Percentiles rank a stretch among this genome's conserved stretches.
These are phyloP conservation scores for Drosophila emarginata DNA, from an alignment of 2,888 invertebrate genomes.

Conservation along the genomic window DNA sequence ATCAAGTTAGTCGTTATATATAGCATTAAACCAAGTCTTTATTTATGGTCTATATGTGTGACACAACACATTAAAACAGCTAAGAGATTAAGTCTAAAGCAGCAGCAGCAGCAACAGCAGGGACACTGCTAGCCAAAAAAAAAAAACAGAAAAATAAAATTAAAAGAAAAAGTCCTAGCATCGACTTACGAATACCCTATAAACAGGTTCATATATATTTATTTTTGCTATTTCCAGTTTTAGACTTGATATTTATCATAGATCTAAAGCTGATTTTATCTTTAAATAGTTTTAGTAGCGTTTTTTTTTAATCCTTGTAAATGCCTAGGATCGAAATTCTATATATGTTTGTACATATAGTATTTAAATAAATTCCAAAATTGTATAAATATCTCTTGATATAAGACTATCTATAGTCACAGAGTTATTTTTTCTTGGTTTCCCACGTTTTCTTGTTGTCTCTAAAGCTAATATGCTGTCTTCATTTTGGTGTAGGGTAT, in stretches of 20 bases:
- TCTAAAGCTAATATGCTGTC: neutral
- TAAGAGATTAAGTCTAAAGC: constrained; percentile 13
- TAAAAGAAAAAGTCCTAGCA: neutral
- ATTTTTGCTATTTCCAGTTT: too few relatives aligned
- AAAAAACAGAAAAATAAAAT: neutral
- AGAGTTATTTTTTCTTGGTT: too few relatives aligned
- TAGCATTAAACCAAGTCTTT: constrained; percentile 5
- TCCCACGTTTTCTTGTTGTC: neutral
- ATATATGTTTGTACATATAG: too few relatives aligned
- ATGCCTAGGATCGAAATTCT: too few relatives aligned
- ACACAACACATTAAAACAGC: constrained; percentile 21
- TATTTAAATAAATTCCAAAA: too few relatives aligned
- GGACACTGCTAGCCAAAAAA: neutral
- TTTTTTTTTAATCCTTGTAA: too few relatives aligned
- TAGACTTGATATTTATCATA: too few relatives aligned
- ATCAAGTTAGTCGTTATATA: neutral
- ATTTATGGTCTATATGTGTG: constrained; percentile 16
- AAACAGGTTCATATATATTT: too few relatives aligned
- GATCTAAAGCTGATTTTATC: too few relatives aligned
- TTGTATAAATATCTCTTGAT: too few relatives aligned
- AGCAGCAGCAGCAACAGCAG: neutral
- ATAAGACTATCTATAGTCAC: neutral
- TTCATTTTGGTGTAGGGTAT: neutral
- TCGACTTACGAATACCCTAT: neutral
- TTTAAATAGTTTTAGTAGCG: too few relatives aligned